Evolutionary conservation across 2,113 vertebrate species (phyloP).

Genomic region (Gobio gobio): DNA sequence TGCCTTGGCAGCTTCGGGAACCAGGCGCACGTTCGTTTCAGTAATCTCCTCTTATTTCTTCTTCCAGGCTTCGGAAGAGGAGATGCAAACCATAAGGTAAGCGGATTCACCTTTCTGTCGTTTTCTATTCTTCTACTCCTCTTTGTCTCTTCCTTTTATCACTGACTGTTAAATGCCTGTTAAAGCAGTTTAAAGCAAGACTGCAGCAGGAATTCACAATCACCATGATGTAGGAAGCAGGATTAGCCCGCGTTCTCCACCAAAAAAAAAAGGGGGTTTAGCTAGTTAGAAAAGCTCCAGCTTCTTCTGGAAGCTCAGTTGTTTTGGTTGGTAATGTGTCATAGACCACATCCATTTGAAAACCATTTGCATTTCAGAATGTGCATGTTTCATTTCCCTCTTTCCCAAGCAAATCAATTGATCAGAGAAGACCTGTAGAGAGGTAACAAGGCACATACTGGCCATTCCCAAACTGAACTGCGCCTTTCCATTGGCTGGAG

Average conservation of each 20-base stretch:
- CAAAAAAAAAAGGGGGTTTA: not conserved
- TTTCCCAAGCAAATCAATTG: not conserved
- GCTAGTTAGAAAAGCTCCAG: not conserved
- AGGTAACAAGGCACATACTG: not conserved
- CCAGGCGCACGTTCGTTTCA: constrained; percentile 38
- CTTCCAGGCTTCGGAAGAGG: constrained; percentile 69
- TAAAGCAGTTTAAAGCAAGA: not conserved
- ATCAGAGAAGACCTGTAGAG: not conserved
- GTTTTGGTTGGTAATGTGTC: not conserved
- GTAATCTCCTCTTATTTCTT: constrained; percentile 65
- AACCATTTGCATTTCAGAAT: not conserved
- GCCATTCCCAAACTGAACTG: not conserved
- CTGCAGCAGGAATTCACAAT: constrained; percentile 24
- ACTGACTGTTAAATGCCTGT: not conserved
- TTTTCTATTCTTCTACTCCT: constrained; percentile 32
- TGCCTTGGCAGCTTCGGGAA: constrained; percentile 24
- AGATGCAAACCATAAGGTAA: constrained; percentile 75
- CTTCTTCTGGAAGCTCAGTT: not conserved
- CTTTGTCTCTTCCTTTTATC: constrained; percentile 48
- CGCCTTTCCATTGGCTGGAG: constrained; percentile 5
- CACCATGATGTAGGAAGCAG: not conserved
- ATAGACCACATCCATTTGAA: not conserved
- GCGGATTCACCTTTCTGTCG: constrained; percentile 40
- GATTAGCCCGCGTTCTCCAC: not conserved
- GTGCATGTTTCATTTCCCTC: not conserved